Conservation (phyloP, 2,113 vertebrate genomes). For the Cheilinus undulatus region DNA sequence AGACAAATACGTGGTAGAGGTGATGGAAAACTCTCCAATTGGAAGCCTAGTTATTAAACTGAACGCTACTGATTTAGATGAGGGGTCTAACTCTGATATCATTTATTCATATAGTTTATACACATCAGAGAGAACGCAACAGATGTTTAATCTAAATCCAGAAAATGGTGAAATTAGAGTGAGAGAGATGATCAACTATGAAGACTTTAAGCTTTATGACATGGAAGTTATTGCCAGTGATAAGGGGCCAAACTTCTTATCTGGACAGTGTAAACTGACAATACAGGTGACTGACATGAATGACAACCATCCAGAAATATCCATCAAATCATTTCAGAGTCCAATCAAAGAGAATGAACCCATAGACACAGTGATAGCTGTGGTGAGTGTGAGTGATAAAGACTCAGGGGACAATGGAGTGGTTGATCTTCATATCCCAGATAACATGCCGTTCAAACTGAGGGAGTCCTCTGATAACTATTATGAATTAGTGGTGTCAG, state of each 20-base stretch:
- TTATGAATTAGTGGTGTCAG: constrained; percentile 76
- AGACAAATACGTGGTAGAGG: constrained; percentile 56
- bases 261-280: constrained; percentile 75
- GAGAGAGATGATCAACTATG: constrained; percentile 82
- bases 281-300: constrained; percentile 82
- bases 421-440: constrained; percentile 72
- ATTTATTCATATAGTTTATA: constrained; percentile 82
- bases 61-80: constrained; percentile 76
- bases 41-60: constrained; percentile 70
- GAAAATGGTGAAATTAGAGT: constrained; percentile 82
- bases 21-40: constrained; percentile 76
- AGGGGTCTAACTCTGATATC: constrained; percentile 73
- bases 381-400: constrained; percentile 80
- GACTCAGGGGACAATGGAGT: constrained; percentile 78
- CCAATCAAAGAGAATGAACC: constrained; percentile 71
- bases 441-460: constrained; percentile 73
- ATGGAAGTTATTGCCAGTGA: constrained; percentile 78
- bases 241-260: constrained; percentile 69
- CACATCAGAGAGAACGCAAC: constrained; percentile 72
- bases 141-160: constrained; percentile 81
- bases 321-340: constrained; percentile 82
- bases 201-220: constrained; percentile 77
- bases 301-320: constrained; percentile 84
- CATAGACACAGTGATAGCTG: constrained; percentile 77
- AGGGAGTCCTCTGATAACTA: constrained; percentile 78